These are phyloP conservation scores for Hippopotamus amphibius DNA, from an alignment of 2,113 vertebrate genomes.

Conservation along the genomic window DNA sequence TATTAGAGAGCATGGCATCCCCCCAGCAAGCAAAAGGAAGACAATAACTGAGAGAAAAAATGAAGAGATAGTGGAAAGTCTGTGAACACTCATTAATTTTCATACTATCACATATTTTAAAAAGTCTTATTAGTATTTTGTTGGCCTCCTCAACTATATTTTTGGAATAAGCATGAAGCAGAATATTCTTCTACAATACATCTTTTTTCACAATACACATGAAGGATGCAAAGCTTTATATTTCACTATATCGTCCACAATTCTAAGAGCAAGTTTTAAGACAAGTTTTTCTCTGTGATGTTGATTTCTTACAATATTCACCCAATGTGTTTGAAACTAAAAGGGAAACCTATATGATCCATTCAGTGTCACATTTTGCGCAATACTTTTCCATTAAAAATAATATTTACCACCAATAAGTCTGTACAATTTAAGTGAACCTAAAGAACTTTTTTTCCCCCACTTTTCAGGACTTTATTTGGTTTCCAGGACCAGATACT, in stretches of 20 bases:
- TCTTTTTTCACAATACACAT: background rate
- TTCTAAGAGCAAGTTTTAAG: background rate
- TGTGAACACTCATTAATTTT: background rate
- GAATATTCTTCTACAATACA: background rate
- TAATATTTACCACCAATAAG: background rate
- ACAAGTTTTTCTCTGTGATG: background rate
- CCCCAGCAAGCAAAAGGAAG: background rate
- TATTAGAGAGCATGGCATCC: background rate
- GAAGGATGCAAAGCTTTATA: background rate
- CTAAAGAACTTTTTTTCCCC: background rate
- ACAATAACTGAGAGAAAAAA: background rate
- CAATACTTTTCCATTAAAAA: background rate
- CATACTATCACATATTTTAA: background rate
- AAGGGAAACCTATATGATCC: background rate
- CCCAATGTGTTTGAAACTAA: background rate
- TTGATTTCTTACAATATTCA: background rate
- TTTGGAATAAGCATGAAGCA: background rate
- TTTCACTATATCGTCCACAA: background rate
- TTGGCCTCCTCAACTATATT: background rate
- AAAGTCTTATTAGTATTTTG: background rate
- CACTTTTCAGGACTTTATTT: slow-evolving; percentile 44
- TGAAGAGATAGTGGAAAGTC: background rate
- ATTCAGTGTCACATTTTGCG: background rate
- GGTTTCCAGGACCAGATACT: background rate
- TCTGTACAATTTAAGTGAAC: background rate